Percentiles rank a stretch among this genome's conserved stretches.
Conservation (phyloP, 1,140 invertebrate genomes). For the Macrocentrus cingulum region DNA sequence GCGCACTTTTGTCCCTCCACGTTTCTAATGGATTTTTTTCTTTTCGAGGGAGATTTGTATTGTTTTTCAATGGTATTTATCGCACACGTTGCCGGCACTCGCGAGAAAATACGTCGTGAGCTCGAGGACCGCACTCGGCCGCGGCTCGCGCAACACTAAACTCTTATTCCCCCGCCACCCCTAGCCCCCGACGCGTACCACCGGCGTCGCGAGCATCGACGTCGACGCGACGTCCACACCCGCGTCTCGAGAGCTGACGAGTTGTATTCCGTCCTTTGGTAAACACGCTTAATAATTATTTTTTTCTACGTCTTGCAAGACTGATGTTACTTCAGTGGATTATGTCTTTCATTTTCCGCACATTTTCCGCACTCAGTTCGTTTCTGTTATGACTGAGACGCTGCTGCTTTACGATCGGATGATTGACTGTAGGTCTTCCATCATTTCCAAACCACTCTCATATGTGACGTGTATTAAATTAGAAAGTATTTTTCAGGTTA, state of each 20-base stretch:
- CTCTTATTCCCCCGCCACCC: conserved; percentile 38
- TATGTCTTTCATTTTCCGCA: neutral
- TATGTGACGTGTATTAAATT: conserved; percentile 4
- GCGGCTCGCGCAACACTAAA: conserved; percentile 48
- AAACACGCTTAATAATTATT: neutral
- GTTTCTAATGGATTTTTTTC: no score
- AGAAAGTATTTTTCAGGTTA: neutral
- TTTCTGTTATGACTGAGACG: neutral
- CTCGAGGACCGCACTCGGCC: conserved; percentile 37
- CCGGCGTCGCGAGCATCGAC: conserved; percentile 16
- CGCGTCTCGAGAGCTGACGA: neutral
- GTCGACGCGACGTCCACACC: conserved; percentile 14
- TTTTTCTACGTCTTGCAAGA: neutral
- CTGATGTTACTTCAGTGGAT: neutral
- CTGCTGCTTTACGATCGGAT: conserved; percentile 7
- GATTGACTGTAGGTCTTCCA: conserved; percentile 9
- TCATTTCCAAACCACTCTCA: no score
- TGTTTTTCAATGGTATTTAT: conserved; percentile 5
- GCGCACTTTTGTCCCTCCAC: conserved; percentile 10
- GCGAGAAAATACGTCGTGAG: conserved; percentile 6
- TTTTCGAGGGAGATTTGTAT: no score
- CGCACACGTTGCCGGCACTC: conserved; percentile 12
- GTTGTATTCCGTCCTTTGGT: neutral
- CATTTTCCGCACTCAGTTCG: neutral
- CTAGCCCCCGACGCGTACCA: conserved; percentile 16